These are phyloP conservation scores for Pocillopora grandis DNA, from an alignment of 92 coral and sea anemone species.

Conservation along the genomic window DNA sequence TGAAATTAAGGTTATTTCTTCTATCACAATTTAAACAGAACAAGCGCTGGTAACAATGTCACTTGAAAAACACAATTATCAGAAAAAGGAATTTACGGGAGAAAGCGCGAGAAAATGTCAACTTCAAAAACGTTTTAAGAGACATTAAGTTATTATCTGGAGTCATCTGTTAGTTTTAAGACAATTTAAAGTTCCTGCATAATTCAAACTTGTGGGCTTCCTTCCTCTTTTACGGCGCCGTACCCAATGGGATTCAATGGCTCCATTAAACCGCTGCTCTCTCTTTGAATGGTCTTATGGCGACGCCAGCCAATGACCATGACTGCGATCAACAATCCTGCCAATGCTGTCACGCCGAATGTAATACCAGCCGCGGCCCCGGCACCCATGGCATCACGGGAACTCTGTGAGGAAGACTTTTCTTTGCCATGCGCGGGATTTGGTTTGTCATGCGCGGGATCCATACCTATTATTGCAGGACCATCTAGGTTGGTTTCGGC, in stretches of 20 bases:
- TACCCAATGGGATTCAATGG: conserved; percentile 40
- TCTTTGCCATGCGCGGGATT: conserved; percentile 23
- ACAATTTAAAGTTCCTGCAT: background rate
- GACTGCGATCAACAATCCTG: conserved; percentile 54
- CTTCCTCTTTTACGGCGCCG: conserved; percentile 33
- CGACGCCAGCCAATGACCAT: conserved; percentile 64
- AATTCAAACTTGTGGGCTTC: conserved; percentile 9
- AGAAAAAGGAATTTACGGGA: no score
- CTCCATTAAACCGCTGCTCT: conserved; percentile 21
- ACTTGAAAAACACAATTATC: no score
- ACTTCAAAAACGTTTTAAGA: no score
- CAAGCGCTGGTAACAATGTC: no score
- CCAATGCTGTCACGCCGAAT: conserved; percentile 63
- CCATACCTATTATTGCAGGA: conserved; percentile 49
- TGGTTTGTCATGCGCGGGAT: background rate
- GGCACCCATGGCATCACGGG: conserved; percentile 46
- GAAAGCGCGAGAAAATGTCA: no score
- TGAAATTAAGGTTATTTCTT: no score
- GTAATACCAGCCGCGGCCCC: conserved; percentile 74
- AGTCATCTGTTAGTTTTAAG: conserved; percentile 23
- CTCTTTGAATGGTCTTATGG: conserved; percentile 29
- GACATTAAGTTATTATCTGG: no score
- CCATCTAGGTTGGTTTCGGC: conserved; percentile 36
- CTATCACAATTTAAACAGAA: no score
- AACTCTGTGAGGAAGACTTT: conserved; percentile 26